phyloP scores from a whole-genome alignment of 1,140 invertebrate species.

The Samia ricini region DNA sequence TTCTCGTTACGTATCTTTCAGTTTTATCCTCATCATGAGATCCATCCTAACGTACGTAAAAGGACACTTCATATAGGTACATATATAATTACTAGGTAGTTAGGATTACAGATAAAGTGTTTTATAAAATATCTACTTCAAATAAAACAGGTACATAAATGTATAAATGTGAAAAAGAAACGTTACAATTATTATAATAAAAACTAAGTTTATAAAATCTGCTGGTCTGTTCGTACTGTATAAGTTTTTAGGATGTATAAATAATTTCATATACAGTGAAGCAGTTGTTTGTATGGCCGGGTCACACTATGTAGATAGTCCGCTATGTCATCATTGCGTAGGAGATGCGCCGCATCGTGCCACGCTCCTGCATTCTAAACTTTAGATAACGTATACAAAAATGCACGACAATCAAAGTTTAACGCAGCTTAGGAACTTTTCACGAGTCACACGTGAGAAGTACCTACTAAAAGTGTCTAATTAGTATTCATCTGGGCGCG shows the following conservation, averaged over 20 bases:
- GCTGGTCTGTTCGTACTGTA: too few relatives aligned
- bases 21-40: too few relatives aligned
- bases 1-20: too few relatives aligned
- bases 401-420: not conserved
- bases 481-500: constrained; percentile 77
- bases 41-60: too few relatives aligned
- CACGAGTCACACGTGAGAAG: constrained; percentile 52
- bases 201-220: too few relatives aligned
- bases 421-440: constrained; percentile 20
- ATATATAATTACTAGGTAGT: too few relatives aligned
- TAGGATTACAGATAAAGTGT: too few relatives aligned
- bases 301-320: constrained; percentile 14
- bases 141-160: too few relatives aligned
- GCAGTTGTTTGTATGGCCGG: not conserved
- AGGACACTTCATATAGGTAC: too few relatives aligned
- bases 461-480: constrained; percentile 69
- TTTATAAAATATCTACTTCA: too few relatives aligned
- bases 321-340: constrained; percentile 16
- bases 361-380: constrained; percentile 1
- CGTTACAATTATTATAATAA: too few relatives aligned
- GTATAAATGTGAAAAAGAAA: too few relatives aligned
- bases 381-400: not conserved
- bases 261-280: constrained; percentile 17
- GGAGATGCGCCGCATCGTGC: constrained; percentile 9
- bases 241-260: constrained; percentile 12